Evolutionary conservation across 2,797 vertebrate genomes (phyloP).

Genomic region (Smutsia gigantea): DNA sequence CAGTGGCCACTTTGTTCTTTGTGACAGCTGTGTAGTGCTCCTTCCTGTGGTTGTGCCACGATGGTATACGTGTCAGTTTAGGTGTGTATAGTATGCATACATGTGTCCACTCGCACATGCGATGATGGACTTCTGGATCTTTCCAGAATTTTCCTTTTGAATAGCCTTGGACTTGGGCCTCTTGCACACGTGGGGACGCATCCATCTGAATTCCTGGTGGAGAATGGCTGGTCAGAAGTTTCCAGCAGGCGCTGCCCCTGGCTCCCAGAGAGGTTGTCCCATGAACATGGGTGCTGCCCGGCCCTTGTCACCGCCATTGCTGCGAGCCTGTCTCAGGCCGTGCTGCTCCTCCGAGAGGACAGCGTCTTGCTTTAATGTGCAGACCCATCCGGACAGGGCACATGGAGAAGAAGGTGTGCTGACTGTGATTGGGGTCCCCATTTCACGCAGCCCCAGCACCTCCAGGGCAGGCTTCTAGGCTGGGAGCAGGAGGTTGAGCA

Average conservation of each 20-base stretch:
- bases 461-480: background rate
- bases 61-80: no score
- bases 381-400: no score
- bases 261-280: background rate
- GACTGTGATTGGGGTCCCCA: background rate
- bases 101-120: no score
- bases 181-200: fast-evolving
- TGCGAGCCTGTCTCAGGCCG: background rate
- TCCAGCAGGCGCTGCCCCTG: background rate
- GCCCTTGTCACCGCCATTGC: fast-evolving
- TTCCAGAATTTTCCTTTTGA: background rate
- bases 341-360: background rate
- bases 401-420: background rate
- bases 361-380: background rate
- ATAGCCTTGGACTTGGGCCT: background rate
- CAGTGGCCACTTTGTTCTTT: background rate
- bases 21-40: background rate
- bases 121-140: background rate
- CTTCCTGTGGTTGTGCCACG: background rate
- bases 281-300: no score
- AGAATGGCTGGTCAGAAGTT: background rate
- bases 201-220: background rate
- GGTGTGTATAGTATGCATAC: fast-evolving
- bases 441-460: background rate
- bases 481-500: background rate